phyloP scores from a whole-genome alignment of 2,888 invertebrate species.

The Temnothorax ravouxi region DNA sequence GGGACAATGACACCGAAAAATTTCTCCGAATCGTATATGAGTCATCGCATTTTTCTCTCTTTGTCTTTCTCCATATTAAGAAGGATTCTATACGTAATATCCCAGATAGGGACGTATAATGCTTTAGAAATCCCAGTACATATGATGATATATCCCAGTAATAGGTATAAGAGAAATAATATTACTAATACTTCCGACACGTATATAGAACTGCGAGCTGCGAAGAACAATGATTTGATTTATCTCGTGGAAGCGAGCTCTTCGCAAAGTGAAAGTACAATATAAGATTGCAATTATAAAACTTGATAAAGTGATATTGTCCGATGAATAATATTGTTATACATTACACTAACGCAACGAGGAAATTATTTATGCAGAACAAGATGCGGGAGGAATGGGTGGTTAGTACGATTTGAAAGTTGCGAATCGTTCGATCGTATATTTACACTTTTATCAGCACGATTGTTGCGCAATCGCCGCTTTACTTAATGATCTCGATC shows the following conservation, averaged over 20 bases:
- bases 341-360: not conserved
- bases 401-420: not conserved
- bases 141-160: not conserved
- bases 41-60: constrained; percentile 58
- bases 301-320: not conserved
- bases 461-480: constrained; percentile 9
- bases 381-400: not conserved
- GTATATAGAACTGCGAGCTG: not conserved
- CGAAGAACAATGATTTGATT: constrained; percentile 18
- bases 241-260: constrained; percentile 18
- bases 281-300: constrained; percentile 23
- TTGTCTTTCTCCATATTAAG: constrained; percentile 29
- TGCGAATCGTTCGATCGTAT: not conserved
- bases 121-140: not conserved
- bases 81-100: constrained; percentile 21
- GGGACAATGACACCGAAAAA: constrained; percentile 37
- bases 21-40: constrained; percentile 68
- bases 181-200: constrained; percentile 39
- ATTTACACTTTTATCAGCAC: constrained; percentile 1
- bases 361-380: not conserved
- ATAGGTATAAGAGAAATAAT: not conserved
- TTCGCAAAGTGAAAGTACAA: not conserved
- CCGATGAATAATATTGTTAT: not conserved
- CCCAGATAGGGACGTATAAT: not conserved
- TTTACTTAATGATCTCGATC: constrained; percentile 11